Conservation (phyloP, 2,888 invertebrate species). For the Danaus chrysippus region DNA sequence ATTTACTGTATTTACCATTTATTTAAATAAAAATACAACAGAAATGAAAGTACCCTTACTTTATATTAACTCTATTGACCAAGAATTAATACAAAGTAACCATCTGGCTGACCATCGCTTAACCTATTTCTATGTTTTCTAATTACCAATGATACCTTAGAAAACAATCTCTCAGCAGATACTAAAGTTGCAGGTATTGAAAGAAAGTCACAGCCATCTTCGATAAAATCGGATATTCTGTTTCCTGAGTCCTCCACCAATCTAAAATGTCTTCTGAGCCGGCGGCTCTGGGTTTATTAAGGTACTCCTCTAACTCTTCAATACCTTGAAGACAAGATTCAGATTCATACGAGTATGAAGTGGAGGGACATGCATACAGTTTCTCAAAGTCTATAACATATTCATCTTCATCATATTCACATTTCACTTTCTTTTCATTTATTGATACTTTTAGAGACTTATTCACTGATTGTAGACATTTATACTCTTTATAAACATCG, state of each 20-base stretch:
- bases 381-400: constrained; percentile 31
- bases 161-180: constrained; percentile 29
- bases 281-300: constrained; percentile 29
- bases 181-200: constrained; percentile 32
- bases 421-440: constrained; percentile 31
- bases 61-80: constrained; percentile 24
- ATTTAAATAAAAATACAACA: not conserved
- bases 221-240: constrained; percentile 30
- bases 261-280: constrained; percentile 2
- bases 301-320: constrained; percentile 27
- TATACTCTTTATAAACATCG: too few species aligned
- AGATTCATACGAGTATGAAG: too few species aligned
- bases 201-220: constrained; percentile 31
- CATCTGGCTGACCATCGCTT: constrained; percentile 27
- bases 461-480: constrained; percentile 16
- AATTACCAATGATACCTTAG: constrained; percentile 27
- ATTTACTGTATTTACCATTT: too few species aligned
- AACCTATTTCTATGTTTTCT: constrained; percentile 28
- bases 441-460: constrained; percentile 27
- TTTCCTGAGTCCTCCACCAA: too few species aligned
- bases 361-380: constrained; percentile 30
- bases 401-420: constrained; percentile 29
- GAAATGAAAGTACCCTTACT: not conserved
- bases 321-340: constrained; percentile 23
- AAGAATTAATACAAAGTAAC: constrained; percentile 26